Percentiles rank a stretch among this genome's conserved stretches.
phyloP scores from a whole-genome alignment of 2,888 invertebrate species.

The Scaeva pyrastri region DNA sequence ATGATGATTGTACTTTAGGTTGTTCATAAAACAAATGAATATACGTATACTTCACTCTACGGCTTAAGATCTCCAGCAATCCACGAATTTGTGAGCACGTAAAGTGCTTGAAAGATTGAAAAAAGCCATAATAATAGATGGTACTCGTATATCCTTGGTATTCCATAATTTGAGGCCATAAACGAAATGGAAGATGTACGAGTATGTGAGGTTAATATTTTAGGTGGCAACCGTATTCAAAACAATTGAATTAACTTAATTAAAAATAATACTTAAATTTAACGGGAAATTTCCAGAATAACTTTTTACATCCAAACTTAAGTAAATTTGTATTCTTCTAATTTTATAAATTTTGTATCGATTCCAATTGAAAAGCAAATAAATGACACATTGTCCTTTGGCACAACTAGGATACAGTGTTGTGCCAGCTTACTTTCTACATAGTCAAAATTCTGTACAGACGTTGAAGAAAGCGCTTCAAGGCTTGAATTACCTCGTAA shows the following conservation, averaged over 20 bases:
- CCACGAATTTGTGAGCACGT: background rate
- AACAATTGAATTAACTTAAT: background rate
- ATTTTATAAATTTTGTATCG: too few species aligned
- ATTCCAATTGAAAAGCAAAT: too few species aligned
- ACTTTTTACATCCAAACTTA: too few species aligned
- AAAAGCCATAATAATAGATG: background rate
- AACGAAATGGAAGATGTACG: background rate
- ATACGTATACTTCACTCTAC: background rate
- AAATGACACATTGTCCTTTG: too few species aligned
- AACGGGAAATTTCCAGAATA: too few species aligned
- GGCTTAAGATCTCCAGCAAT: background rate
- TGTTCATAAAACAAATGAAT: conserved; percentile 17
- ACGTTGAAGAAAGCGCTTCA: too few species aligned
- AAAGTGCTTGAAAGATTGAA: background rate
- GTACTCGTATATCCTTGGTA: background rate
- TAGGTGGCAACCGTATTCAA: background rate
- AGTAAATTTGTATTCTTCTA: too few species aligned
- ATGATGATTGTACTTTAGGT: conserved; percentile 24
- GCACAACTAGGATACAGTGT: too few species aligned
- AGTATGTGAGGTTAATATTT: background rate
- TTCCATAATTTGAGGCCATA: background rate
- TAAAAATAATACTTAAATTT: background rate
- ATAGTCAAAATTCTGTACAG: too few species aligned
- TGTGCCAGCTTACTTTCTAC: too few species aligned
- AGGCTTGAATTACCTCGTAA: too few species aligned